Evolutionary conservation across 2,888 invertebrate species (phyloP), one percentile per base, ranked within the genome.

Genomic region (Pyrgus malvae): DNA sequence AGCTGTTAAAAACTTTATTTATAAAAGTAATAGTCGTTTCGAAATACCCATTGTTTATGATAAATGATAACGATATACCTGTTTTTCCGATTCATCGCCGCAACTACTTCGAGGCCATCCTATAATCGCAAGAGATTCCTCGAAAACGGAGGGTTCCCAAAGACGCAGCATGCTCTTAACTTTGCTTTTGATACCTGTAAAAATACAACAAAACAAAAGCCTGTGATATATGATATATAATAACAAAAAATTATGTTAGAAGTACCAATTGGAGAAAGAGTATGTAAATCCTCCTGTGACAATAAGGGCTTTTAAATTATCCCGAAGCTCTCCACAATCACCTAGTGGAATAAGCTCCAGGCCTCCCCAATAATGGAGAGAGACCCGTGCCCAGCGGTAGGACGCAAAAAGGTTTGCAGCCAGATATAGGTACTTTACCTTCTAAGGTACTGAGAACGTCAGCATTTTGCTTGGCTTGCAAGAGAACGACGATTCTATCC

Each of bases 71-170:
- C 12, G n/a, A 14, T 41, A 14, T 66, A 78, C 92, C 88, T 68
- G 78, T 29, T 70, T 69, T 14, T 80, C 76, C 0, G 65, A 58
- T 14, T 74, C 70, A n/a, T 74, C 71, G n/a, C 55, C 68, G 8
- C 67, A 66, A n/a, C 65, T 74, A 48, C 71, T 76, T 77, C 94
- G 95, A 68, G 95, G 94, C 76, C 95, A 94, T 66, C 97, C 96
- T 41, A 97, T 93, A 68, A 95, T 95, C 7, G 94, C 93, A 38
- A 98, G 90, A 0, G 97, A 95, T 73, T 97, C 96, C 73, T 97
- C 97, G 0, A 98, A 95, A 29, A 96, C 86, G 6, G 93, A 93
- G 0, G 96, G 95, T 74, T 97, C 96, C 95, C 97, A 98, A 1
- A 97, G 91, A 45, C 94, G 93, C 2, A 97, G 85, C 53, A 98